Base-by-base conservation (phyloP, 2,888 invertebrate species). In the Drosophila histrio region DNA sequence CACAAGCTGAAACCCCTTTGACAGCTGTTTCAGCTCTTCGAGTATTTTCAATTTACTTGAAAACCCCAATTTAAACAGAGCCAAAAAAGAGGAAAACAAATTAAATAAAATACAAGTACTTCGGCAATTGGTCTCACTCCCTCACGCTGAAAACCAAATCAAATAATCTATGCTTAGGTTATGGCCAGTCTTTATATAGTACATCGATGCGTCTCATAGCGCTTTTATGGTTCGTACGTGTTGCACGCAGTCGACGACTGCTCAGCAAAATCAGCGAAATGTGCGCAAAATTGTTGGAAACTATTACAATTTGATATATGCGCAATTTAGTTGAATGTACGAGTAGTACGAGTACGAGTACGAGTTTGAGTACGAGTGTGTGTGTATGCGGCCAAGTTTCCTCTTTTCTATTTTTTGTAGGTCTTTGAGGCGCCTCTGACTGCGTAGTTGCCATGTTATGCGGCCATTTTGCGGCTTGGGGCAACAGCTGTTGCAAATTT, bases 241-340 rank as follows among this genome's bases (percentile, higher is more conserved):
- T 78, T 78, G 78, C 78, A 80, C 77, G 77, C 80, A 77, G 59
- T 36, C 57, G 54, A 47, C 53, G 53, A 54, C 64, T 36, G 67
- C 70, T 69, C 54, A 54, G 63, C 57, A 63, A 74, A 74, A 77
- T 66, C 72, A 67, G 77, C 77, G 72, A 80, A 80, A 81, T 81
- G 79, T 77, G 79, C 68, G 76, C 78, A 61, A 79, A 79, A 79
- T 82, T 73, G 68, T 82, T 79, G 60, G 52, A 81, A 80, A 81
- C 80, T 81, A 81, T 81, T 81, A 82, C 80, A 79, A 76, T 79
- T 82, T 81, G 80, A 81, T 81, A 82, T 81, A 81, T 79, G 77
- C 68, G 83, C 80, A 82, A 81, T 81, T 81, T 79, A 71, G 77
- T 74, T 82, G 80, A 82, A 81, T 81, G 67, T 77, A 79, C 66